Percentiles rank a stretch among this genome's conserved stretches.
Evolutionary conservation across 2,113 vertebrate genomes (phyloP).

Genomic region (Pristiophorus japonicus): DNA sequence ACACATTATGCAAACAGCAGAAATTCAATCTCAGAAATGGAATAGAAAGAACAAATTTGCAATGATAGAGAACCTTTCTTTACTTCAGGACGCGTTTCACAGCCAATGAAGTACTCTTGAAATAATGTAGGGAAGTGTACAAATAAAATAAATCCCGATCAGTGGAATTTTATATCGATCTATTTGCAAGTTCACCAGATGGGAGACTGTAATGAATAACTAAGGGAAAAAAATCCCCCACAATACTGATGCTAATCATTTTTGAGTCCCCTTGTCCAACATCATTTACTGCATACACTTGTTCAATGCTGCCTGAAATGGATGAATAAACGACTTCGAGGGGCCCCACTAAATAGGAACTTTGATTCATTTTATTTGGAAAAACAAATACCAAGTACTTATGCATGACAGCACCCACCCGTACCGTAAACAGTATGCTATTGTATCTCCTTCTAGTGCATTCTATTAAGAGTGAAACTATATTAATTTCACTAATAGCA

Average conservation of each 20-base stretch:
- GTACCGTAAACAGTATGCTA: not conserved
- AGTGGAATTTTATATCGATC: not conserved
- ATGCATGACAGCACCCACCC: not conserved
- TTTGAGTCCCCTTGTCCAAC: not conserved
- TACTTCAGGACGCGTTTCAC: not conserved
- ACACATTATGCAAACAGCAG: not conserved
- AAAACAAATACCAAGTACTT: too few species aligned
- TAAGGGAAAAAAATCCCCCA: too few species aligned
- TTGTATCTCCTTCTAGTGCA: not conserved
- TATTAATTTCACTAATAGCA: not conserved
- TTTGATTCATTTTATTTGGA: not conserved
- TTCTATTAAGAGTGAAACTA: not conserved
- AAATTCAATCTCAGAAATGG: not conserved
- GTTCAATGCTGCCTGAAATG: not conserved
- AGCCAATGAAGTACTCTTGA: not conserved
- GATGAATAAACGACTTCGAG: not conserved
- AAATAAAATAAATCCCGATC: not conserved
- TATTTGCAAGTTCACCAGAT: not conserved
- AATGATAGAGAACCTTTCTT: not conserved
- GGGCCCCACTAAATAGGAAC: not conserved
- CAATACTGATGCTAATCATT: not conserved
- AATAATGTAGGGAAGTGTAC: not conserved
- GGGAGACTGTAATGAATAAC: not conserved
- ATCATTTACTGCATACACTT: not conserved
- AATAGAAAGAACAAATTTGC: not conserved